phyloP scores from a whole-genome alignment of 2,888 invertebrate genomes.

The Slavum lentiscoides region DNA sequence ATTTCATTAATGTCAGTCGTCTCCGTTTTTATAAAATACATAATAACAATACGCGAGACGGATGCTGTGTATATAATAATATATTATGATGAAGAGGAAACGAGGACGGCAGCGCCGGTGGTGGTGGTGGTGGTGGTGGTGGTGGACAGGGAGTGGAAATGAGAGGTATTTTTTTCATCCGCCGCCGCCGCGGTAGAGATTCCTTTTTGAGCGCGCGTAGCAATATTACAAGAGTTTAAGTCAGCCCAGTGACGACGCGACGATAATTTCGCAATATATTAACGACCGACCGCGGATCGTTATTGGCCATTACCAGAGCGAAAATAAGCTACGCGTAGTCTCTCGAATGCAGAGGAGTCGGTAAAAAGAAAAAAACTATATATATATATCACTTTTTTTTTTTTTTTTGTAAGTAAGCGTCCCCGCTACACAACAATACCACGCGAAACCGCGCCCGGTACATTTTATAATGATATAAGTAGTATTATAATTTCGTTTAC shows the following conservation, averaged over 20 bases:
- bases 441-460: too few species aligned
- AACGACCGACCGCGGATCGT: slow-evolving; percentile 34
- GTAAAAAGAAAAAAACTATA: not conserved
- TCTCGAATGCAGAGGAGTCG: not conserved
- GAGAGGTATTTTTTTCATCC: slow-evolving; percentile 4
- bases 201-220: not conserved
- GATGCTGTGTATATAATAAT: too few species aligned
- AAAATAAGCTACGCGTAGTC: slow-evolving; percentile 25
- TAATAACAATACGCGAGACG: slow-evolving; percentile 10
- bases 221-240: slow-evolving; percentile 39
- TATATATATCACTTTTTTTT: not conserved
- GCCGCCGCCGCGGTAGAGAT: not conserved
- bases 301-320: slow-evolving; percentile 33
- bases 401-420: not conserved
- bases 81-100: too few species aligned
- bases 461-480: too few species aligned
- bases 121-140: too few species aligned
- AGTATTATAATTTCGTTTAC: not conserved
- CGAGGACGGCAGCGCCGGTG: too few species aligned
- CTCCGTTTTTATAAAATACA: slow-evolving; percentile 31
- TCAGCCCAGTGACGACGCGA: not conserved
- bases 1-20: slow-evolving; percentile 53
- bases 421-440: not conserved
- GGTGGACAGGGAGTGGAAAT: not conserved
- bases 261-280: slow-evolving; percentile 21